Evolutionary conservation across 2,113 vertebrate species (phyloP).

Genomic region (Andinoacara biseriatus): DNA sequence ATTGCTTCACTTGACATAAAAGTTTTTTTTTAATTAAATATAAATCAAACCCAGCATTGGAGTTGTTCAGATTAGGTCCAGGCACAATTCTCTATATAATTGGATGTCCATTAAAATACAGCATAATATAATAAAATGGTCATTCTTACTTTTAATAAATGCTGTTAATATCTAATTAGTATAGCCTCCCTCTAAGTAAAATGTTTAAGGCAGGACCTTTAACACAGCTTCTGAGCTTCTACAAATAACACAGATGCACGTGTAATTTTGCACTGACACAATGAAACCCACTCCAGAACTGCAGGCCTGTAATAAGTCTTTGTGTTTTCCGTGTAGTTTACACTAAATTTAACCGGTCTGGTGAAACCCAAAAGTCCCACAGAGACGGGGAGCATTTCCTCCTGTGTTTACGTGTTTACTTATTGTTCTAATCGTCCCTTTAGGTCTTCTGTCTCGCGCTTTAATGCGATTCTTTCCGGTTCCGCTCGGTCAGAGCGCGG

Average conservation of each 20-base stretch:
- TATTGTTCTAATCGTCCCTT: conserved; percentile 77
- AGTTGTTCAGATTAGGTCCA: neutral
- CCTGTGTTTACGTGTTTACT: conserved; percentile 79
- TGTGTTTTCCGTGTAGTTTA: conserved; percentile 16
- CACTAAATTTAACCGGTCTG: conserved; percentile 6
- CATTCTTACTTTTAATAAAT: neutral
- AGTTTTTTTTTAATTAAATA: neutral
- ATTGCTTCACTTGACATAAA: neutral
- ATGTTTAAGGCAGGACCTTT: neutral
- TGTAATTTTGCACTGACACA: neutral
- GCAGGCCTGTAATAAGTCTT: conserved; percentile 4
- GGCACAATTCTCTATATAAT: neutral
- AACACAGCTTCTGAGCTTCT: neutral
- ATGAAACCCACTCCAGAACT: neutral
- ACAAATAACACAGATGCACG: neutral
- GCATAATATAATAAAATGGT: neutral
- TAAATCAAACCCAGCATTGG: neutral
- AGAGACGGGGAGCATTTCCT: conserved; percentile 46
- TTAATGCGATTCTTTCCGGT: conserved; percentile 83
- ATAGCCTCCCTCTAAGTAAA: neutral
- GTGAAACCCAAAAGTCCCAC: conserved; percentile 41
- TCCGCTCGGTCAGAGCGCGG: conserved; percentile 78
- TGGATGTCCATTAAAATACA: neutral
- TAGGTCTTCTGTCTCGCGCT: conserved; percentile 69
- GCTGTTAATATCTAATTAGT: neutral